Evolutionary conservation across 37 sponge, comb jelly and placozoan species (phyloP), one percentile per base, ranked within the genome.

Genomic region (Mnemiopsis leidyi): DNA sequence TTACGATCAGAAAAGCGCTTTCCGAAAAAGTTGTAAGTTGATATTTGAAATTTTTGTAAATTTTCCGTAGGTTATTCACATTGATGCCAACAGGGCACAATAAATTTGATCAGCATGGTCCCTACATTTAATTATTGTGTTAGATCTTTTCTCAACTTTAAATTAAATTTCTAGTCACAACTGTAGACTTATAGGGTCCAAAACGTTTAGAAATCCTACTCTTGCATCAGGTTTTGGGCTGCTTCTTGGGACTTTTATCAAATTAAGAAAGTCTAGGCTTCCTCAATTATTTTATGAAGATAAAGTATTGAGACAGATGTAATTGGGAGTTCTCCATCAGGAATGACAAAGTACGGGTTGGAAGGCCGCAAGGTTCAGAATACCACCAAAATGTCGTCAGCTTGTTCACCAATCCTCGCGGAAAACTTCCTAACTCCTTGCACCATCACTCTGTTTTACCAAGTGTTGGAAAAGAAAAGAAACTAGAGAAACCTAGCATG

Each of bases 1-100:
- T 23, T 40, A 3, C 32, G 90, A 21, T 33, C 90, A 32, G 90
- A 38, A 39, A 38, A 85, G 35, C 90, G 90, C 29, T 40, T 85
- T 85, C 61, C 40, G n/a, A 85, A 85, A 25, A 85, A 85, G n/a
- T n/a, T 85, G 90, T 85, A 39, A 85, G 90, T 77, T 18, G 61
- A 48, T 48, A 48, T 13, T 48, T 18, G n/a, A n/a, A n/a, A n/a
- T n/a, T n/a, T n/a, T n/a, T n/a, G n/a, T n/a, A n/a, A n/a, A n/a
- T n/a, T n/a, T n/a, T n/a, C n/a, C n/a, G n/a, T n/a, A n/a, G n/a
- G n/a, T n/a, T 13, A 48, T 48, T 48, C 61, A 48, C 61, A 13
- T 13, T 5, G 13, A 18, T 48, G 61, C 61, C 5, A 48, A 48
- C 61, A 48, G 61, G 61, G 61, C 61, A 48, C 61, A 48, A 13